Conservation (phyloP, 2,888 invertebrate genomes). For the Hyppa rectilinea region DNA sequence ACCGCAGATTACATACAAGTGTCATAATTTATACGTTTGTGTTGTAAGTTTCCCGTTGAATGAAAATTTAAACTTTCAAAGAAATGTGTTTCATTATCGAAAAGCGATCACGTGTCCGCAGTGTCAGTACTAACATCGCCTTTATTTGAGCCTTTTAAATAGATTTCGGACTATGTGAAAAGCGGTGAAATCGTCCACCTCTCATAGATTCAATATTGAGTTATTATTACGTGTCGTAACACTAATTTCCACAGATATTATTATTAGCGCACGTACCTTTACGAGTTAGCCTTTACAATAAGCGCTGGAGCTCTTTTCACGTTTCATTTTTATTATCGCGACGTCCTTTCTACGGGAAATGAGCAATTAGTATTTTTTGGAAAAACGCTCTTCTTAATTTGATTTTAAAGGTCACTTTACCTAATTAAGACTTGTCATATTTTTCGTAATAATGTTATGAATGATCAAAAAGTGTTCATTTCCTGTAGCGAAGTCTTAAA, state of each 20-base stretch:
- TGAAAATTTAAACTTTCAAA: not conserved
- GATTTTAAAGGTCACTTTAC: not conserved
- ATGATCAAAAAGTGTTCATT: constrained; percentile 40
- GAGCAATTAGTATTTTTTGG: constrained; percentile 1
- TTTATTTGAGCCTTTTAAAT: not conserved
- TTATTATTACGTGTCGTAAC: constrained; percentile 67
- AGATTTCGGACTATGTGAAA: constrained; percentile 1
- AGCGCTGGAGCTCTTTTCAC: constrained; percentile 61
- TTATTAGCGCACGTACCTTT: constrained; percentile 65
- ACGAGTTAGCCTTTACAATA: constrained; percentile 57
- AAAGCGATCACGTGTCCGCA: not conserved
- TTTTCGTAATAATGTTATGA: not conserved
- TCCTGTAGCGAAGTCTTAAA: constrained; percentile 51
- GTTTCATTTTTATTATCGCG: constrained; percentile 59
- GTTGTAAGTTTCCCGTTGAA: not conserved
- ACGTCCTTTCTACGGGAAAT: constrained; percentile 53
- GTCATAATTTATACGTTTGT: not conserved
- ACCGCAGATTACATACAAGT: constrained; percentile 26
- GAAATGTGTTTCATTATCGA: not conserved
- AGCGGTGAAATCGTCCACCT: constrained; percentile 55
- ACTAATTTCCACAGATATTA: constrained; percentile 65
- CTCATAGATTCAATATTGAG: constrained; percentile 60
- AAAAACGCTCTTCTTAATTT: not conserved
- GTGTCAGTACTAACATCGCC: not conserved
- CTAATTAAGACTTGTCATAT: too few relatives aligned